Conservation (phyloP, 2,113 vertebrate species). For the Corythaixoides concolor region DNA sequence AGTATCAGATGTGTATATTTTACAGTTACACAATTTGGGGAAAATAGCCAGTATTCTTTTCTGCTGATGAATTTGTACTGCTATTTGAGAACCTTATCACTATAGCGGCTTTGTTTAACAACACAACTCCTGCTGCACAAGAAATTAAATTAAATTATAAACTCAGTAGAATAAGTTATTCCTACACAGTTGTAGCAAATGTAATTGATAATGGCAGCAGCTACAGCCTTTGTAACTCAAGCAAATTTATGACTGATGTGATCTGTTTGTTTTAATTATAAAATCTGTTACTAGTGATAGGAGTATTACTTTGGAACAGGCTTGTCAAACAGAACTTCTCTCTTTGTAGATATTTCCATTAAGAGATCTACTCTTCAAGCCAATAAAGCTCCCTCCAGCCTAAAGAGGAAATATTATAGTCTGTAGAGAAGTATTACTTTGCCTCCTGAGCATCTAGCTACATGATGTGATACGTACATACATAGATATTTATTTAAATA, state of each 20-base stretch:
- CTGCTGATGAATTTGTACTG: neutral
- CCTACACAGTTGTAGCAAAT: neutral
- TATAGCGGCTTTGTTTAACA: neutral
- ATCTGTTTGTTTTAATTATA: constrained; percentile 12
- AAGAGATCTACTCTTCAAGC: neutral
- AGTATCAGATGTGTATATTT: neutral
- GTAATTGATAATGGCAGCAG: neutral
- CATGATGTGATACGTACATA: neutral
- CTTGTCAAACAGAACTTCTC: constrained; percentile 4
- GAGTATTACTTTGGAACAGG: neutral
- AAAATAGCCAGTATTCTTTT: neutral
- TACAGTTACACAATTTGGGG: neutral
- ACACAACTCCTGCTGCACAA: neutral
- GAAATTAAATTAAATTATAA: neutral
- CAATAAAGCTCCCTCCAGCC: neutral
- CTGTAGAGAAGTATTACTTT: neutral
- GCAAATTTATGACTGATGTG: neutral
- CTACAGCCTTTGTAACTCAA: neutral
- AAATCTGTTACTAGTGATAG: neutral
- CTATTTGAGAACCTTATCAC: neutral
- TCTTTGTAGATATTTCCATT: neutral
- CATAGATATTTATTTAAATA: neutral
- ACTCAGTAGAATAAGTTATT: neutral
- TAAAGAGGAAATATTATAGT: neutral
- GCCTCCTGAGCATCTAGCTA: neutral